Conservation (phyloP, 2,113 vertebrate genomes). For the Camelus bactrianus region DNA sequence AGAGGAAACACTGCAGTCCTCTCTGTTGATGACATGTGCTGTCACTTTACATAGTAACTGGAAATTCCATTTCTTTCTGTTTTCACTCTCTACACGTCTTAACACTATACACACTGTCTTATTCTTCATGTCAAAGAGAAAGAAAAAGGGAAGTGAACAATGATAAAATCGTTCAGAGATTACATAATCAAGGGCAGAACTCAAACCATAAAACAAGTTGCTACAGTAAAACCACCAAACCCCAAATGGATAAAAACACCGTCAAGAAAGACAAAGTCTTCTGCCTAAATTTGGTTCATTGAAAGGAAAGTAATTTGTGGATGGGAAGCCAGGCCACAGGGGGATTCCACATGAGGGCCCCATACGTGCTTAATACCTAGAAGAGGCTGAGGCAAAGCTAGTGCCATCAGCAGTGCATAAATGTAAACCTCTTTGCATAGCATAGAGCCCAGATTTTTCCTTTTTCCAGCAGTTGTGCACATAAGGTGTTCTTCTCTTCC, state of each 20-base stretch:
- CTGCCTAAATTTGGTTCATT: background rate
- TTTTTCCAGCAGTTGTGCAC: background rate
- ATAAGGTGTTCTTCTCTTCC: background rate
- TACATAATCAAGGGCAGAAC: slow-evolving; percentile 53
- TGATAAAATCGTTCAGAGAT: slow-evolving; percentile 48
- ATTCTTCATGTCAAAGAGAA: slow-evolving; percentile 49
- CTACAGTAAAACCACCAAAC: slow-evolving; percentile 52
- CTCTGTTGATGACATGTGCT: too few relatives aligned
- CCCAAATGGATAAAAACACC: background rate
- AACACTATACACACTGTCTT: background rate
- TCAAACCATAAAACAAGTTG: slow-evolving; percentile 57
- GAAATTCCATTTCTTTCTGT: background rate
- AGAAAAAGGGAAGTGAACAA: slow-evolving; percentile 29
- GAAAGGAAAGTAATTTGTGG: background rate
- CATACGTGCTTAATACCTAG: background rate
- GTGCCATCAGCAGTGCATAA: background rate
- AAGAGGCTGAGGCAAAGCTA: background rate
- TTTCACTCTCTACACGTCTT: background rate
- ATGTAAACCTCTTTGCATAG: background rate
- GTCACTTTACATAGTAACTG: background rate
- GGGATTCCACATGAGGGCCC: background rate
- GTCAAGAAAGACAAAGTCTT: background rate
- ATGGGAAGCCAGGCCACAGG: background rate
- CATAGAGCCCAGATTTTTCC: background rate
- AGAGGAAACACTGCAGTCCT: background rate